Percentiles rank a stretch among this genome's conserved stretches.
phyloP scores from a whole-genome alignment of 2,888 invertebrate genomes.

The Osedax fenrisi region DNA sequence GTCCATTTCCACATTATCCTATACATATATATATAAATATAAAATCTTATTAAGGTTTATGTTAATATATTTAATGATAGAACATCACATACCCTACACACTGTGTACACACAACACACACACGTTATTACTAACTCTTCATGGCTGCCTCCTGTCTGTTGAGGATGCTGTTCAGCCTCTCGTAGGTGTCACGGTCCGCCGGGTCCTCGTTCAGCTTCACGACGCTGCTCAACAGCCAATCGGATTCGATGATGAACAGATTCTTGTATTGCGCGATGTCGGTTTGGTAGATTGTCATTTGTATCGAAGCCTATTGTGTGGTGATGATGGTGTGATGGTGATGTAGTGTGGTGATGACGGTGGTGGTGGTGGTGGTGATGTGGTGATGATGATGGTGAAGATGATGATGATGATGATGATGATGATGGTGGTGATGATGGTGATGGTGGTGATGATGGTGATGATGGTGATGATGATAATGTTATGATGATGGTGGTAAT shows the following conservation, averaged over 20 bases:
- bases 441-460: not conserved
- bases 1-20: too few species aligned
- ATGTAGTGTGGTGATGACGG: not conserved
- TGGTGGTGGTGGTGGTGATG: not conserved
- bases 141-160: constrained; percentile 47
- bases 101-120: too few species aligned
- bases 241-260: constrained; percentile 44
- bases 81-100: too few species aligned
- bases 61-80: too few species aligned
- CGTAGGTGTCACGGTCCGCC: constrained; percentile 43
- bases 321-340: too few species aligned
- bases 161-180: constrained; percentile 46
- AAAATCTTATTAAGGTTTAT: too few species aligned
- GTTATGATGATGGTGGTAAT: too few species aligned
- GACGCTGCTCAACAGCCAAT: constrained; percentile 42
- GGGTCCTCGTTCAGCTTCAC: constrained; percentile 43
- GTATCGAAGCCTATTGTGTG: constrained; percentile 39
- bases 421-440: not conserved
- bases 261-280: constrained; percentile 41
- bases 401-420: constrained; percentile 2
- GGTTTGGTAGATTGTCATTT: constrained; percentile 44
- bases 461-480: not conserved
- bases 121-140: too few species aligned
- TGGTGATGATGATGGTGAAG: not conserved
- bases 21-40: too few species aligned